Base-by-base conservation (phyloP, 2,888 invertebrate genomes). In the Alviniconcha strummeri region DNA sequence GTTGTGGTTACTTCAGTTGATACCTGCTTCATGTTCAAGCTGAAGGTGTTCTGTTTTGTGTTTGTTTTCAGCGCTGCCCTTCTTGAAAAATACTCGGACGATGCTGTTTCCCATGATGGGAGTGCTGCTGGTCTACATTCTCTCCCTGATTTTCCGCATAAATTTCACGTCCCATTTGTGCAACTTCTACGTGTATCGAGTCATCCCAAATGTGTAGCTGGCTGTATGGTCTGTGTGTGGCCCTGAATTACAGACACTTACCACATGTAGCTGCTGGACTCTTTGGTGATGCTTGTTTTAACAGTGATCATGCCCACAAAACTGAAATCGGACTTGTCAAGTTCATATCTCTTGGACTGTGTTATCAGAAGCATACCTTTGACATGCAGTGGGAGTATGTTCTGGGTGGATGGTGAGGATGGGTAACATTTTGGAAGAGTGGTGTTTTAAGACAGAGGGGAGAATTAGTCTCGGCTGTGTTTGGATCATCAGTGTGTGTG, bases 21-120 rank as follows among this genome's bases (percentile, higher is more conserved):
- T 36, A 36, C 36, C 3, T 36, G 36, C 36, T 36, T 36, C 36
- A 36, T 36, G 36, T 36, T 36, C 36, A 36, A 36, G 36, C 36
- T 36, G 36, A 36, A 36, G 36, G 36, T 36, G 36, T 36, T 36
- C 36, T 36, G 36, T 36, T 36, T 36, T 36, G 36, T 95, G 17
- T 9, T 6, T 57, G 57, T 77, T 57, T 17, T 82, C 95, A 97
- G 97, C 97, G 93, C 95, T 99, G 86, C 97, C 97, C 71, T 97
- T 97, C 93, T 94, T 99, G 80, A 96, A 96, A 89, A 97, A 96
- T 92, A 97, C 98, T 1, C 95, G 98, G 88, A 94, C 96, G 82
- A 96, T 99, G 92, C 95, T 99, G 82, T 96, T 97, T 88, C 97
- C 98, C 4, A 94, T 99, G 86, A 97, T 98, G 1, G 94, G 96